These are phyloP conservation scores for Fringilla coelebs DNA, from an alignment of 2,797 vertebrate genomes.

Conservation along the genomic window DNA sequence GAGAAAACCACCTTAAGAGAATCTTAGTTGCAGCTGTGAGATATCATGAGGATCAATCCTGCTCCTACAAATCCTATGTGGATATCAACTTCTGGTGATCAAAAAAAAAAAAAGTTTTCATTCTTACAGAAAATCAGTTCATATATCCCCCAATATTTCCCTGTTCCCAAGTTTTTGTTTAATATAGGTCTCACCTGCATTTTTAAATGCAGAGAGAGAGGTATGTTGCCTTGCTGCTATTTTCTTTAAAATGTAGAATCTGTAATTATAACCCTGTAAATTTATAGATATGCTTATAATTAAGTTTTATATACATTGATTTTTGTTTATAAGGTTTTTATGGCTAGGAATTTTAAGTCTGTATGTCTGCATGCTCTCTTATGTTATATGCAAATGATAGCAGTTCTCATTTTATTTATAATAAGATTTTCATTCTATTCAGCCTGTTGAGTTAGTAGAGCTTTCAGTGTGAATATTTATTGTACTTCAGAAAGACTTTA, in stretches of 20 bases:
- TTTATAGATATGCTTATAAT: background rate
- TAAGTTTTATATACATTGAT: background rate
- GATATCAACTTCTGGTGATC: background rate
- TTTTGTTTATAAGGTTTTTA: background rate
- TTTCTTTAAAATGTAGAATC: background rate
- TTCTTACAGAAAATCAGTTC: background rate
- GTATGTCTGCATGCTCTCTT: background rate
- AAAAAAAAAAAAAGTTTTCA: background rate
- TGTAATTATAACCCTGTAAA: background rate
- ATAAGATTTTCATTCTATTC: background rate
- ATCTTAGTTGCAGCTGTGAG: background rate
- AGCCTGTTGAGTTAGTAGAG: background rate
- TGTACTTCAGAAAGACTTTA: background rate
- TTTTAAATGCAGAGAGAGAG: background rate
- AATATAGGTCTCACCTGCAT: background rate
- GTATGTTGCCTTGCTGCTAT: background rate
- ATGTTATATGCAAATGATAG: background rate
- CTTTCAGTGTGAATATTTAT: background rate
- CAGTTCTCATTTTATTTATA: background rate
- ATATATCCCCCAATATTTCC: background rate
- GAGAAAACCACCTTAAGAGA: background rate
- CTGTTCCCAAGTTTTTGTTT: background rate
- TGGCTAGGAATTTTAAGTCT: background rate
- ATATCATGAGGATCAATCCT: background rate
- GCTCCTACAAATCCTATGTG: background rate